These are phyloP conservation scores for Argyra leucocephala DNA, from an alignment of 2,888 invertebrate genomes.

Conservation along the genomic window DNA sequence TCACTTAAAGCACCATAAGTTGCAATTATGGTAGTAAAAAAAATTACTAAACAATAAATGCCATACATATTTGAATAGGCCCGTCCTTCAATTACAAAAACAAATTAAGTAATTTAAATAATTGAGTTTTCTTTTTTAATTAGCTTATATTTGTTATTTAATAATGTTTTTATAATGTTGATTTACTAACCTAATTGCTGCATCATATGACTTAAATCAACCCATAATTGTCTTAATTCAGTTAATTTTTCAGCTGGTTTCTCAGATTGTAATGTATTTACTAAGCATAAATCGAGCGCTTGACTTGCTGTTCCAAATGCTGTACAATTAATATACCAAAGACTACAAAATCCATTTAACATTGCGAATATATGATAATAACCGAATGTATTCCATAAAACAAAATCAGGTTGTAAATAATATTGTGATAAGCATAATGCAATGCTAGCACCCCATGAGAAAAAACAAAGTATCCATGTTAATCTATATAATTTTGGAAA, in stretches of 20 bases:
- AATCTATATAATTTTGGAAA: conserved; percentile 55
- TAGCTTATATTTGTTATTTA: neutral
- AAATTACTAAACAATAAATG: conserved; percentile 62
- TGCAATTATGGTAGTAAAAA: conserved; percentile 64
- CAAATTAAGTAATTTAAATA: neutral
- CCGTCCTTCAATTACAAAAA: conserved; percentile 28
- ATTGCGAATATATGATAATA: conserved; percentile 66
- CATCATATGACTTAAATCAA: conserved; percentile 68
- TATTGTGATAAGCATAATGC: conserved; percentile 59
- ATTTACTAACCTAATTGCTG: conserved; percentile 60
- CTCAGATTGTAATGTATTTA: conserved; percentile 53
- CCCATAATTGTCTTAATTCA: conserved; percentile 60
- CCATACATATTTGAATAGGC: conserved; percentile 71
- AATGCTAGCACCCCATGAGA: conserved; percentile 58
- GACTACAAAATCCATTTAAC: conserved; percentile 60
- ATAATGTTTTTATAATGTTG: no score
- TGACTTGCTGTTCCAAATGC: conserved; percentile 56
- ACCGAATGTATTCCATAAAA: conserved; percentile 62
- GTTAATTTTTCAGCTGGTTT: conserved; percentile 57
- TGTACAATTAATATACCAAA: conserved; percentile 61
- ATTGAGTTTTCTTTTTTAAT: neutral
- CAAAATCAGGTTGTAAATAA: conserved; percentile 61
- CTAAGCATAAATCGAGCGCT: conserved; percentile 54
- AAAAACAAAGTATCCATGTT: conserved; percentile 56
- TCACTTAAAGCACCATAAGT: conserved; percentile 62